phyloP scores from a whole-genome alignment of 2,113 vertebrate species.

The Psittacula cyanocephala region DNA sequence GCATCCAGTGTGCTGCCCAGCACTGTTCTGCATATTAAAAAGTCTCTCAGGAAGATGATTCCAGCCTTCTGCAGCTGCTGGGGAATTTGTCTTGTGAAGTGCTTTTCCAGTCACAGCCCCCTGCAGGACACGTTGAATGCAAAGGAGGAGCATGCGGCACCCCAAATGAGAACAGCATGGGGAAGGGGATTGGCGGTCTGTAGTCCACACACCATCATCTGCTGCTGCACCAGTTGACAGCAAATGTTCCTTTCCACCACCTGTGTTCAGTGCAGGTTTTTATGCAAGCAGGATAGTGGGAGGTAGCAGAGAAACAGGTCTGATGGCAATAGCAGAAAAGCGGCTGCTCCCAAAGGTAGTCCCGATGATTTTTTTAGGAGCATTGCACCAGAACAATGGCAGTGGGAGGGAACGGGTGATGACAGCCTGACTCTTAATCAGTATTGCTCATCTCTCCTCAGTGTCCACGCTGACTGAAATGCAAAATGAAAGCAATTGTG shows the following conservation, averaged over 20 bases:
- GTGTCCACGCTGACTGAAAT: conserved; percentile 20
- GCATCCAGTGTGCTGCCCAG: not conserved
- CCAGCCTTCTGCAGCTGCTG: not conserved
- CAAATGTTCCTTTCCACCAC: not conserved
- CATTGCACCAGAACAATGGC: not conserved
- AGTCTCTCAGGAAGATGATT: not conserved
- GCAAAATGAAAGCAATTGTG: not conserved
- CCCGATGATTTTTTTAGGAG: not conserved
- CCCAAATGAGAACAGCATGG: not conserved
- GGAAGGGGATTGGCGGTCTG: not conserved
- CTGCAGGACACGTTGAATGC: not conserved
- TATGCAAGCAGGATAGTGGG: not conserved
- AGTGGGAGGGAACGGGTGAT: not conserved
- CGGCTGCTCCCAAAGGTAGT: conserved; percentile 7
- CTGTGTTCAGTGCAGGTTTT: not conserved
- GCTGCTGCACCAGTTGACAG: not conserved
- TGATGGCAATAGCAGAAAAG: not conserved
- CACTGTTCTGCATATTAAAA: not conserved
- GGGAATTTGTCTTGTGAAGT: not conserved
- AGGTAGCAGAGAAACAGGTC: conserved; percentile 5
- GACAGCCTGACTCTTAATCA: not conserved
- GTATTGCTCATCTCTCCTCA: not conserved
- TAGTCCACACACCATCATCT: not conserved
- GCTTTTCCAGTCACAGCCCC: not conserved
- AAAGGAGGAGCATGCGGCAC: not conserved